Evolutionary conservation across 2,113 vertebrate genomes (phyloP), one percentile per base, ranked within the genome.

Genomic region (Irena cyanogastra): DNA sequence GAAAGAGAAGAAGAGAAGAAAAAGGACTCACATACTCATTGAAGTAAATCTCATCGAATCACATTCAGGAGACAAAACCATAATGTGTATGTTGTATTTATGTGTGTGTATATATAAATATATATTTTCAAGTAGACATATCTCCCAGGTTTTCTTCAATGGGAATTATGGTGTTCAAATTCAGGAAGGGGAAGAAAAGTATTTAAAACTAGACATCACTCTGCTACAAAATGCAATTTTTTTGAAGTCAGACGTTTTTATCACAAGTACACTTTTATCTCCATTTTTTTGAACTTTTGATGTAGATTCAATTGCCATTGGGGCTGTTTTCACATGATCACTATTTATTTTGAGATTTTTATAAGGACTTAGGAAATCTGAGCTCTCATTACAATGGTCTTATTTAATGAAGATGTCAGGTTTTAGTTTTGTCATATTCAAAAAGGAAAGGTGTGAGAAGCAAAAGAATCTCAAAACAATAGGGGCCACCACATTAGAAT

Each of bases 61-160:
- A 5, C 35, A 52, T 24, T 59, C 3, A 2, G 28, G 39, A 94
- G 60, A 83, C 17, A 86, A 91, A 94, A 88, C 41, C 42, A 26
- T 54, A 45, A 42, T 15, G 6, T 41, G 22, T 59, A 42, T 13
- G 15, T 39, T 61, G 5, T 35, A 9, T 45, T 35, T 47, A 26
- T 37, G 1, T 47, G 1, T 28, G 4, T 8, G 3, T 30, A 1
- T 13, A 13, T 21, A 3, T 26, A 39, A 30, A 6, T 23, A 44
- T n/a, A 3, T 33, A 26, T 56, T 37, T 44, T 5, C 10, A 61
- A 31, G 7, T 20, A 33, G 44, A 41, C 8, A 2, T 33, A 44
- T 11, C 4, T 52, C 13, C 3, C 5, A 56, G 17, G 16, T 60
- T 92, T 14, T 35, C 4, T 35, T 41, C 3, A 3, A 16, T 47